Evolutionary conservation across 1,140 invertebrate genomes (phyloP).

Genomic region (Ostrea edulis): DNA sequence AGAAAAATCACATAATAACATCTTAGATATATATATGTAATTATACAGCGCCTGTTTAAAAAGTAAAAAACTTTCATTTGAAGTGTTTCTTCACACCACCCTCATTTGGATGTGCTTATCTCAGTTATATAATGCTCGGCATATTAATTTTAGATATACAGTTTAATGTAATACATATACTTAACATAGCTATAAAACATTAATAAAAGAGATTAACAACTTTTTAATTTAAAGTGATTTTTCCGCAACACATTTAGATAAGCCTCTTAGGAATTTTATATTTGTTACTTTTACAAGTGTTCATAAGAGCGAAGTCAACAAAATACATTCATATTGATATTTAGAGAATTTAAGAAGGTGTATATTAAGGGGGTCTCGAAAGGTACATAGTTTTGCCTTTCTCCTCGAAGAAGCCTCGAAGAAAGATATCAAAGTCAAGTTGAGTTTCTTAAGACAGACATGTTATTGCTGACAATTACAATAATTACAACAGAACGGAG

Average conservation of each 20-base stretch:
- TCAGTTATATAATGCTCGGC: not conserved
- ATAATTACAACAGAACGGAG: no score
- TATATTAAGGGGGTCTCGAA: not conserved
- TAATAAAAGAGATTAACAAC: not conserved
- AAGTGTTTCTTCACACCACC: not conserved
- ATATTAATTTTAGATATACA: not conserved
- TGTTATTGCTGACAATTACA: no score
- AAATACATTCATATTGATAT: slow-evolving; percentile 28
- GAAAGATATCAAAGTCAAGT: no score
- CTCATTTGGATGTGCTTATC: not conserved
- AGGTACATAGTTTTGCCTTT: not conserved
- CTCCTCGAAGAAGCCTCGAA: not conserved
- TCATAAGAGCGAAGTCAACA: not conserved
- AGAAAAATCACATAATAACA: no score
- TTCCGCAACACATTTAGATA: slow-evolving; percentile 34
- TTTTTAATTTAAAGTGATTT: slow-evolving; percentile 40
- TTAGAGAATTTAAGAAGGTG: slow-evolving; percentile 5
- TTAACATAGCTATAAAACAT: not conserved
- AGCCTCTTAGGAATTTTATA: slow-evolving; percentile 23
- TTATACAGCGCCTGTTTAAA: no score
- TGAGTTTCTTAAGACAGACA: no score
- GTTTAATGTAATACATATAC: not conserved
- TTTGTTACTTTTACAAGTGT: not conserved
- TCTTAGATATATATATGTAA: no score
- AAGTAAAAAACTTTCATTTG: no score